phyloP scores from a whole-genome alignment of 1,140 invertebrate species.

The Magallana gigas region DNA sequence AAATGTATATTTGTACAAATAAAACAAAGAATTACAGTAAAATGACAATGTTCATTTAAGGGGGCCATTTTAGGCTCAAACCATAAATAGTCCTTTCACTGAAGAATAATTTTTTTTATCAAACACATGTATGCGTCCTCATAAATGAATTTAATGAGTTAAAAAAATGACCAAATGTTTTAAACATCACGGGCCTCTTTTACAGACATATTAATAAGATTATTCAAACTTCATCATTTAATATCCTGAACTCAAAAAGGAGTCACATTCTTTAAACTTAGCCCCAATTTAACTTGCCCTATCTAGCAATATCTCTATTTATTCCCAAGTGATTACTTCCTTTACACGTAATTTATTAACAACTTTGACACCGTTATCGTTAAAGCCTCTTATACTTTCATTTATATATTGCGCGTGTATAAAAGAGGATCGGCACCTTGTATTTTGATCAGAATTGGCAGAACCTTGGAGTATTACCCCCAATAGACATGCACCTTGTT shows the following conservation, averaged over 20 bases:
- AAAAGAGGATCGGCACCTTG: not conserved
- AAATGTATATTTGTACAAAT: too few species aligned
- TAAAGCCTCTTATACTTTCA: not conserved
- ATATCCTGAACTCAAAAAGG: constrained; percentile 1
- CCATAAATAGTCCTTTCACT: too few species aligned
- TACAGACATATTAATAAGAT: not conserved
- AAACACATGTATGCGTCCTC: too few species aligned
- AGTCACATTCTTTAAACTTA: not conserved
- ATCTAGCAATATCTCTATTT: constrained; percentile 25
- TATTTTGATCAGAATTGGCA: not conserved
- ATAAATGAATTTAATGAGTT: too few species aligned
- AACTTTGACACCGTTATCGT: constrained; percentile 18
- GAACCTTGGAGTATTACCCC: not conserved
- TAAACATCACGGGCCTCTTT: not conserved
- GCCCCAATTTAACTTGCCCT: constrained; percentile 23
- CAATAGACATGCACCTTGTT: not conserved
- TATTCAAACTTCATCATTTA: constrained; percentile 22
- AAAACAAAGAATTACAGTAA: too few species aligned
- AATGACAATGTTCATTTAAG: too few species aligned
- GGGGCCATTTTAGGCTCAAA: too few species aligned
- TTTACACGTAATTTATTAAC: constrained; percentile 2
- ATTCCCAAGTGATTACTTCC: constrained; percentile 30
- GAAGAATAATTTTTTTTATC: too few species aligned
- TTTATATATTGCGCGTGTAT: not conserved
- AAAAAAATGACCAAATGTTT: not conserved